Evolutionary conservation across 64 coral and sea anemone species (phyloP), one percentile per base, ranked within the genome.

Genomic region (Actinia equina): DNA sequence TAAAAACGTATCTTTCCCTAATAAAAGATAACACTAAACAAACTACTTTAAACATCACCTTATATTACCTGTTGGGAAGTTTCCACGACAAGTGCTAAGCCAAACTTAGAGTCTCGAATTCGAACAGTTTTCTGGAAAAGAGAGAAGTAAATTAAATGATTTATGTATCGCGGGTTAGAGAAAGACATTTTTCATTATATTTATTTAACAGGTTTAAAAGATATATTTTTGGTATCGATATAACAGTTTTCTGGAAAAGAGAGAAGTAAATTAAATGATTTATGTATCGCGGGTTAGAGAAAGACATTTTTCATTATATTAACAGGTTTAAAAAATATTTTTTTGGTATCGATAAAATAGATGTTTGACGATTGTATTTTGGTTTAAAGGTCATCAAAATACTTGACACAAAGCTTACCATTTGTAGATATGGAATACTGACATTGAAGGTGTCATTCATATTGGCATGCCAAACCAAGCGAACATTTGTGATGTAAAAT

Each of bases 371-470:
- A n/a, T n/a, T n/a, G n/a, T n/a, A n/a, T n/a, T n/a, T n/a, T n/a
- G n/a, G n/a, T n/a, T n/a, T n/a, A n/a, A n/a, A n/a, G n/a, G n/a
- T n/a, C n/a, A n/a, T n/a, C n/a, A n/a, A n/a, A n/a, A n/a, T n/a
- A n/a, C n/a, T n/a, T n/a, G n/a, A n/a, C n/a, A n/a, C n/a, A n/a
- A n/a, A n/a, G 25, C 92, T 98, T 92, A 98, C 95, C 96, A 98
- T 99, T 90, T 99, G 97, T 53, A 99, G 83, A 83, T 99, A 99
- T 3, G 97, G 97, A 78, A 99, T 99, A 74, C 97, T 99, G 69
- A 99, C 97, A 58, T 99, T 99, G 57, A 99, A 99, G 12, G 93
- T 95, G 51, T 99, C 97, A 84, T 99, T 99, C 97, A 99, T 99
- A 87, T 99, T 99, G 77, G 97, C 97, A 71, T 99, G 97, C 97